Evolutionary conservation across 2,888 invertebrate genomes (phyloP), one percentile per base, ranked within the genome.

Genomic region (Nomada flava): DNA sequence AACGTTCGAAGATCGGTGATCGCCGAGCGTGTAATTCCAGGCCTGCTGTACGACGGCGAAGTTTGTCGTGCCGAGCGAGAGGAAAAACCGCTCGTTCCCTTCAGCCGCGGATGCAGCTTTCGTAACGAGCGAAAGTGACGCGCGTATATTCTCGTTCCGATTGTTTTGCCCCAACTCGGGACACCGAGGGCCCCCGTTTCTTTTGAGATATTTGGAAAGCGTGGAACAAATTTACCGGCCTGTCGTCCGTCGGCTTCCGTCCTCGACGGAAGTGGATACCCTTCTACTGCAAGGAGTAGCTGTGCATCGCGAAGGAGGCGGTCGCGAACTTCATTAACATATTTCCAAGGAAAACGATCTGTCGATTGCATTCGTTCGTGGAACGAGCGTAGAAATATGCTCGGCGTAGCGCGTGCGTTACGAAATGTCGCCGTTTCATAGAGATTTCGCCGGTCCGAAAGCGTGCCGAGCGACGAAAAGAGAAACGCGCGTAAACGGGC

Each of bases 41-140:
- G 36, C 36, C 36, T 36, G 36, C 36, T 7, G 36, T 36, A 7
- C 36, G 36, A 36, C 36, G 36, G 36, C 36, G 50, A 55, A 60
- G 63, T 44, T 26, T 26, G 36, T 44, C 42, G 55, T 42, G 36
- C 23, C 42, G 55, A 26, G 60, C 67, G 73, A 69, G 82, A 59
- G 71, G 71, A 84, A 80, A 84, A 83, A 76, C 59, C 26, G 67
- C 59, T 57, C 20, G 62, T 65, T 64, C 55, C 62, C 59, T 75
- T 68, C 44, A 23, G 57, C 18, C 52, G 60, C 69, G 23, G 83
- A 82, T 57, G 82, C 79, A 76, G 55, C 78, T 85, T 85, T 85
- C 84, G 84, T 84, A 83, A 84, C 84, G 83, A 83, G 84, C 84
- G 84, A 84, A 84, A 84, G 85, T 85, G 82, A 80, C 70, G 76